Evolutionary conservation across 2,113 vertebrate species (phyloP), one percentile per base, ranked within the genome.

Genomic region (Danio rerio): DNA sequence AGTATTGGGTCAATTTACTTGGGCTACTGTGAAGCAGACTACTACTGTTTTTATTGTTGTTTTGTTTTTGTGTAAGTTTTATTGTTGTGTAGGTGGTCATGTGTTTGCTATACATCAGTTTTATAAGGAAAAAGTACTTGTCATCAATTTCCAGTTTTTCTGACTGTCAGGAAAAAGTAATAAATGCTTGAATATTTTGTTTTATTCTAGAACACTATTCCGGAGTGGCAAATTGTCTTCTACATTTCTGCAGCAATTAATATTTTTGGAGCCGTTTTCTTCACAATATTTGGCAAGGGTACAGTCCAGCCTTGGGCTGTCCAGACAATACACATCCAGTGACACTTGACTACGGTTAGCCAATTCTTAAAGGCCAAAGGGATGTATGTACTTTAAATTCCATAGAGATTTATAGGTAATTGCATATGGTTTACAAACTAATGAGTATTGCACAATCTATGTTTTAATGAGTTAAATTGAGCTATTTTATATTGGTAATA

Each of bases 191-290:
- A 3, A 66, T 56, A 40, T 83, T 12, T 45, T 50, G 40, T 15
- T 82, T 56, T 79, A 89, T 87, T 88, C 20, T 80, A 99, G 98
- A 96, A 98, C 88, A 97, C 97, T 47, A 93, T 98, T 42, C 89
- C 83, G 84, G 96, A 99, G 84, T 99, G 98, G 98, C 95, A 95
- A 88, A 90, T 75, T 0, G 98, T 99, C 31, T 99, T 99, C 92
- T 99, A 93, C 90, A 98, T 99, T 8, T 96, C 97, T 76, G 98
- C 96, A 80, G 92, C 89, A 81, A 96, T 99, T 89, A 96, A 99
- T 87, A 47, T 97, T 10, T 94, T 96, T 49, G 98, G 98, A 86
- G 95, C 98, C 0, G 16, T 93, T 61, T 93, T 98, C 92, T 99
- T 98, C 92, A 86, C 93, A 0, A 12, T 93, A 9, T 96, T 99